phyloP scores from a whole-genome alignment of 2,113 vertebrate genomes.

The Callaeas wilsoni region DNA sequence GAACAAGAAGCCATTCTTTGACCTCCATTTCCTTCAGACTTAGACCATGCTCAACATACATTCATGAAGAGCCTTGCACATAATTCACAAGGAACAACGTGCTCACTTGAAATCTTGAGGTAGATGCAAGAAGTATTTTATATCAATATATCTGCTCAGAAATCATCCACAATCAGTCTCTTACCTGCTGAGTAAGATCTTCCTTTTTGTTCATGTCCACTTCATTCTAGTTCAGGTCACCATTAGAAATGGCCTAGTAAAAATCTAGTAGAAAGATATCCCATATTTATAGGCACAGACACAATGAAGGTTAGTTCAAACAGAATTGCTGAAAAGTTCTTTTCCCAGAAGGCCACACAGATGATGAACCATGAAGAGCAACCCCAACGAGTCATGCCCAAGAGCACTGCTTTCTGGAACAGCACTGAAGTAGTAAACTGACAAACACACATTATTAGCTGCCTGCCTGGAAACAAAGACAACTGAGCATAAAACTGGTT shows the following conservation, averaged over 20 bases:
- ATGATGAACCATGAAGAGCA: slow-evolving; percentile 36
- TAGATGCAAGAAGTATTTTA: neutral
- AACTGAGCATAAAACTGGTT: slow-evolving; percentile 52
- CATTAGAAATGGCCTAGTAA: neutral
- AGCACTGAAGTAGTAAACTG: slow-evolving; percentile 16
- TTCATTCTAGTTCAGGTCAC: slow-evolving; percentile 58
- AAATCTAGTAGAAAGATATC: neutral
- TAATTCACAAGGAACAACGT: neutral
- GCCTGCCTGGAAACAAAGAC: slow-evolving; percentile 62
- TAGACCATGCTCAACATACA: neutral
- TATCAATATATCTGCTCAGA: neutral
- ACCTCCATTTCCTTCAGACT: neutral
- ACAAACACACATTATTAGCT: slow-evolving; percentile 58
- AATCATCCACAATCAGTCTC: slow-evolving; percentile 3
- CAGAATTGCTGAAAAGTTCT: slow-evolving; percentile 51
- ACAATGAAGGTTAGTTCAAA: slow-evolving; percentile 47
- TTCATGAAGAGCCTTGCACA: neutral
- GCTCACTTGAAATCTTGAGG: neutral
- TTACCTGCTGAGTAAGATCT: slow-evolving; percentile 67
- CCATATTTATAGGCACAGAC: slow-evolving; percentile 70
- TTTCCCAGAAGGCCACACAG: slow-evolving; percentile 54
- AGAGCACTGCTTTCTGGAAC: slow-evolving; percentile 52
- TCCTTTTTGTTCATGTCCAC: slow-evolving; percentile 64
- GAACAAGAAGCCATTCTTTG: neutral
- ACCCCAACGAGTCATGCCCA: neutral